Evolutionary conservation across 2,888 invertebrate genomes (phyloP).

Genomic region (Leptopterna dolabrata): DNA sequence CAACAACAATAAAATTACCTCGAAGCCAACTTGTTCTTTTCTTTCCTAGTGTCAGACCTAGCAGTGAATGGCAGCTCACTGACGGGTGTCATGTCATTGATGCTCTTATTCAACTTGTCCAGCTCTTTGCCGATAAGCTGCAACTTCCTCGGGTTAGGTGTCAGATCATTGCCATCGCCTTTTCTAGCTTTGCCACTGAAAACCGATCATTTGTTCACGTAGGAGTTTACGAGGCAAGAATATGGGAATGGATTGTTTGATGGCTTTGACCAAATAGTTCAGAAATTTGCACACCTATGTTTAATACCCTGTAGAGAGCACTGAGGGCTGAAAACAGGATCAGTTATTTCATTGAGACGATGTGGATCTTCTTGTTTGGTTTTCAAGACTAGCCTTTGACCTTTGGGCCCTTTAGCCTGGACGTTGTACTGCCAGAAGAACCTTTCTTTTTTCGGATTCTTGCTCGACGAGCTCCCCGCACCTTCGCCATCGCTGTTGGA

Average conservation of each 20-base stretch:
- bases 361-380: constrained; percentile 92
- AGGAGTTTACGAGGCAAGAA: too few species aligned
- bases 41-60: constrained; percentile 92
- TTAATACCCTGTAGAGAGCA: constrained; percentile 91
- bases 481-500: constrained; percentile 66
- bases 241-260: not conserved
- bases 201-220: not conserved
- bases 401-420: constrained; percentile 97
- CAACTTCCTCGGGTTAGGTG: constrained; percentile 93
- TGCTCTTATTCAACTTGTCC: constrained; percentile 88
- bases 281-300: constrained; percentile 73
- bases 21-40: constrained; percentile 97
- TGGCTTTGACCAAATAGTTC: not conserved
- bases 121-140: constrained; percentile 91
- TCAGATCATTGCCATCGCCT: constrained; percentile 97
- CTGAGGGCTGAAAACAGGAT: constrained; percentile 95
- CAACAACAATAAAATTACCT: constrained; percentile 67
- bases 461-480: constrained; percentile 57
- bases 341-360: constrained; percentile 88
- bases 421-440: constrained; percentile 99
- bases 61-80: constrained; percentile 91
- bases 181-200: constrained; percentile 88
- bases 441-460: constrained; percentile 77
- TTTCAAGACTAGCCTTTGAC: constrained; percentile 86
- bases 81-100: constrained; percentile 96